Evolutionary conservation across 2,797 vertebrate species (phyloP), one percentile per base, ranked within the genome.

Genomic region (Pelobates cultripes): DNA sequence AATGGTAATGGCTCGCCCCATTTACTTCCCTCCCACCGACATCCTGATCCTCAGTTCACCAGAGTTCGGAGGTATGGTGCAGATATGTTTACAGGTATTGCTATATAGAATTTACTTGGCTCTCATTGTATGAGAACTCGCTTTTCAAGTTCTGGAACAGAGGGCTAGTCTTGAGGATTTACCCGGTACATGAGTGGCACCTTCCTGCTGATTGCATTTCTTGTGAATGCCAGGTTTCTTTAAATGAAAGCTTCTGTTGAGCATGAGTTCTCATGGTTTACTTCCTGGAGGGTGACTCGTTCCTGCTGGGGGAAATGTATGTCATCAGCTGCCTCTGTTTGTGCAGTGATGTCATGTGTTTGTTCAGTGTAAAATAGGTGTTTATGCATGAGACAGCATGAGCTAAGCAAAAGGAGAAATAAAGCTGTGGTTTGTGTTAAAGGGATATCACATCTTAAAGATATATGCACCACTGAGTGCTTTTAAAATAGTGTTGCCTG

Each of bases 141-240:
- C 77, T 70, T 73, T 75, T 71, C 82, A 45, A 15, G 77, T 79
- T 84, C 57, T 17, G 10, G 40, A 44, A 42, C 17, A 69, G 55
- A 15, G 10, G n/a, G 14, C 9, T 43, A 28, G 69, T 51, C 75
- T 61, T 17, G 12, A 57, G 72, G 82, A 51, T 70, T 53, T 45
- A n/a, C 15, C 15, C 28, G 78, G 15, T 67, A 43, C 70, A 71
- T 79, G 82, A 77, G 72, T 84, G 82, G 82, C 73, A 79, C 82
- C 73, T 15, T 66, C 57, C 14, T 71, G 67, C 9, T 83, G 76
- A 75, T 43, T 73, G 76, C 61, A 57, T 43, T 17, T 17, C 4
- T 61, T 74, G 55, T 73, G 43, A 10, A 8, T 75, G 76, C 43
- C 76, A 83, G 70, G 12, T 45, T 60, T 14, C 70, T 57, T 68